Conservation (phyloP, 2,888 invertebrate species). For the Orthosia cruda region DNA sequence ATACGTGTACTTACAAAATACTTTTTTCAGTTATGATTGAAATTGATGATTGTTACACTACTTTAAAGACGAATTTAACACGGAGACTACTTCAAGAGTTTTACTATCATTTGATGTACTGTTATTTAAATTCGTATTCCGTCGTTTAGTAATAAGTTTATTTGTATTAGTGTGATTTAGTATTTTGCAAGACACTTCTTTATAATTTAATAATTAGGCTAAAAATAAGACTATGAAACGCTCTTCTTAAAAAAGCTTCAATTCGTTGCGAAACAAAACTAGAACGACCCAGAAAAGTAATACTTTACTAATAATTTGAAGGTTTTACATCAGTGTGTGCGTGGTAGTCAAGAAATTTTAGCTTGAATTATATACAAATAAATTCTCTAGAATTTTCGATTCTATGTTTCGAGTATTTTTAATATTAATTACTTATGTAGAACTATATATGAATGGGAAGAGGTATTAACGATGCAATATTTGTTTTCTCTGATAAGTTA, state of each 20-base stretch:
- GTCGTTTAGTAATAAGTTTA: neutral
- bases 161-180: too few relatives aligned
- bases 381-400: neutral
- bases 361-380: neutral
- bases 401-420: neutral
- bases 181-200: neutral
- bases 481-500: conserved; percentile 15
- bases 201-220: neutral
- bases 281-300: neutral
- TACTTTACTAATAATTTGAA: neutral
- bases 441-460: neutral
- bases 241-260: neutral
- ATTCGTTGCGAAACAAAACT: neutral
- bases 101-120: too few relatives aligned
- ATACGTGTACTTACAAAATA: neutral
- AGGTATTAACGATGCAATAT: conserved; percentile 14
- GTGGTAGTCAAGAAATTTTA: neutral
- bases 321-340: neutral
- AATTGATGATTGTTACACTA: neutral
- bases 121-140: neutral
- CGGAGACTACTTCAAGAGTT: too few relatives aligned
- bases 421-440: neutral
- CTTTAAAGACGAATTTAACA: conserved; percentile 6
- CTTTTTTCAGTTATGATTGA: neutral
- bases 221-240: neutral